phyloP scores from a whole-genome alignment of 1,140 invertebrate genomes.

The Hypsibius dujardini region DNA sequence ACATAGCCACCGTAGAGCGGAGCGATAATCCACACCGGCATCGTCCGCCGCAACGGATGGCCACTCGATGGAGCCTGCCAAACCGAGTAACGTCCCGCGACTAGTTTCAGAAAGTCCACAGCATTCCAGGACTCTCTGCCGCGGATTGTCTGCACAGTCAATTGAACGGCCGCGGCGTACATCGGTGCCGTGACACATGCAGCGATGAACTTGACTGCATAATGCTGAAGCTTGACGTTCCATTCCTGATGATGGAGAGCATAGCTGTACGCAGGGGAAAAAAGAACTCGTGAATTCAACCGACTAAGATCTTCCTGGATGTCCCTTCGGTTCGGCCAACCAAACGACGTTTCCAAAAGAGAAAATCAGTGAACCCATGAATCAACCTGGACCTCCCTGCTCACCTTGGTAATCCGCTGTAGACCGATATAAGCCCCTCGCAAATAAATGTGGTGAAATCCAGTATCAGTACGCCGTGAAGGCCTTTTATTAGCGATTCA shows the following conservation, averaged over 20 bases:
- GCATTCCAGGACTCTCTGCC: background rate
- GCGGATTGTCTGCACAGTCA: background rate
- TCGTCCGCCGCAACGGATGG: background rate
- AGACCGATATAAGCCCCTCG: background rate
- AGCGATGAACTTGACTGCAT: background rate
- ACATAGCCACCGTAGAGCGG: background rate
- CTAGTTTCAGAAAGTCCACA: constrained; percentile 7
- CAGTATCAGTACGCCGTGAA: constrained; percentile 9
- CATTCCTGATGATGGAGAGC: constrained; percentile 8
- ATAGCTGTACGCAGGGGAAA: too few relatives aligned
- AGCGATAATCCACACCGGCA: constrained; percentile 9
- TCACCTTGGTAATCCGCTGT: background rate
- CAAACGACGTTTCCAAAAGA: too few relatives aligned
- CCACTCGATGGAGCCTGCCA: background rate
- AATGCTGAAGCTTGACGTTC: background rate
- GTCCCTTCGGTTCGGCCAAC: too few relatives aligned
- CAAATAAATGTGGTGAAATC: background rate
- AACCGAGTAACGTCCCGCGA: background rate
- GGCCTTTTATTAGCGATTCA: background rate
- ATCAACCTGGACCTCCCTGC: background rate
- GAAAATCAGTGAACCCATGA: too few relatives aligned
- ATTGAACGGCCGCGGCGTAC: background rate
- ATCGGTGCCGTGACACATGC: background rate
- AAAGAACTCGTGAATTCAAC: constrained; percentile 7
- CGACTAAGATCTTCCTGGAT: too few relatives aligned